Conservation (phyloP, 1,140 invertebrate genomes). For the Cotesia typhae region DNA sequence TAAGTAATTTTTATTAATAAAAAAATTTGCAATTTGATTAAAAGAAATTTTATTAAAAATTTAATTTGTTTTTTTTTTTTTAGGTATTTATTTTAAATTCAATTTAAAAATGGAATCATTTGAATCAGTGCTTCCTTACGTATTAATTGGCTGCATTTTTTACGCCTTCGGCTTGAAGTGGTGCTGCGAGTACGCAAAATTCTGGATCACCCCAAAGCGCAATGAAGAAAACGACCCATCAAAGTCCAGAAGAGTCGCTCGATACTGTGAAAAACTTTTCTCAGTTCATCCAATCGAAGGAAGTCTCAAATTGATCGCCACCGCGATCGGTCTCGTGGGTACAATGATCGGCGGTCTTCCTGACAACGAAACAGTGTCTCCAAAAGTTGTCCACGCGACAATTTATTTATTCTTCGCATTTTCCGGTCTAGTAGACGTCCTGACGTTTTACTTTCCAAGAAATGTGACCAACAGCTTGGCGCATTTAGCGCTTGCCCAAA, state of each 20-base stretch:
- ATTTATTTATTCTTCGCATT: slow-evolving; percentile 63
- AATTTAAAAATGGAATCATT: slow-evolving; percentile 37
- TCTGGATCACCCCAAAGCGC: slow-evolving; percentile 42
- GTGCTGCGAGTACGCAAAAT: slow-evolving; percentile 57
- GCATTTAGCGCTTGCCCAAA: slow-evolving; percentile 57
- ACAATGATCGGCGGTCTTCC: slow-evolving; percentile 49
- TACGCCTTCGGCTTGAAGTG: slow-evolving; percentile 56
- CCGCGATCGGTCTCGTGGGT: slow-evolving; percentile 50
- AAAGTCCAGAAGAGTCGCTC: slow-evolving; percentile 35
- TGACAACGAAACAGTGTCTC: slow-evolving; percentile 46
- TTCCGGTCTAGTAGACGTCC: slow-evolving; percentile 61
- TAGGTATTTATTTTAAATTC: background rate
- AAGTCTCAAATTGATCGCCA: slow-evolving; percentile 53
- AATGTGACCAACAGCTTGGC: slow-evolving; percentile 53
- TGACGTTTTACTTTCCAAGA: slow-evolving; percentile 59
- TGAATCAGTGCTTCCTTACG: slow-evolving; percentile 39
- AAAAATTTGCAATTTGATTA: background rate
- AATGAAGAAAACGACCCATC: slow-evolving; percentile 38
- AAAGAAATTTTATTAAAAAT: background rate
- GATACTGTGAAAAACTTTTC: slow-evolving; percentile 45
- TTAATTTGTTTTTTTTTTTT: background rate
- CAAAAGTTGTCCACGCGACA: slow-evolving; percentile 60
- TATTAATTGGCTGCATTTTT: slow-evolving; percentile 53
- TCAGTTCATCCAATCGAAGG: slow-evolving; percentile 52
- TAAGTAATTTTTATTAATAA: no score